Conservation (phyloP, 2,113 vertebrate species). For the Micronisus gabar region DNA sequence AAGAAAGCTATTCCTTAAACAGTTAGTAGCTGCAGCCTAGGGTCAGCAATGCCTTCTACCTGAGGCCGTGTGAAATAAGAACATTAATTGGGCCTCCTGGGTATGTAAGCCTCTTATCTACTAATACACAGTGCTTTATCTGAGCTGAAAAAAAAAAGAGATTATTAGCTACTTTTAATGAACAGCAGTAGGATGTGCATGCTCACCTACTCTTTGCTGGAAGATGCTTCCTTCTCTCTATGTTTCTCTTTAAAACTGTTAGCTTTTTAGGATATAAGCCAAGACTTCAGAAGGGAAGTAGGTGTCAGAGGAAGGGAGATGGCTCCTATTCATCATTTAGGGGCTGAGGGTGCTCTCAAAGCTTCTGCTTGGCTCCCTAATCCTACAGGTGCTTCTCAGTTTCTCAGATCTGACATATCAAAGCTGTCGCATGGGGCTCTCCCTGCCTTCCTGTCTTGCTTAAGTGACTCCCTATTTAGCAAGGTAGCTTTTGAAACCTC, state of each 20-base stretch:
- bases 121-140: conserved; percentile 23
- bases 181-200: neutral
- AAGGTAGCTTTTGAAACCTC: neutral
- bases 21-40: neutral
- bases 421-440: neutral
- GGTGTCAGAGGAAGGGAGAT: neutral
- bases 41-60: conserved; percentile 29
- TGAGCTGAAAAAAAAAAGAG: neutral
- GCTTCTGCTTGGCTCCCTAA: neutral
- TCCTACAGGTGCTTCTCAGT: neutral
- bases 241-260: neutral
- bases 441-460: neutral
- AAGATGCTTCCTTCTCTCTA: neutral
- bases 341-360: neutral
- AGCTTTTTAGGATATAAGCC: neutral
- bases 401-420: neutral
- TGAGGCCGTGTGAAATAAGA: neutral
- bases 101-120: conserved; percentile 61
- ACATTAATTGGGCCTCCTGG: conserved; percentile 60
- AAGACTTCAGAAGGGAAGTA: neutral
- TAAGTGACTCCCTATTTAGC: neutral
- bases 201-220: neutral
- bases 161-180: conserved; percentile 56
- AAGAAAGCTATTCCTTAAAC: conserved; percentile 10
- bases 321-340: neutral